Conservation (phyloP, 1,140 invertebrate species). For the silkworm (Bombyx mori) region ASM3026992v2 NC_085130.1:11586501-11587000, state of each 20-base stretch:
- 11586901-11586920: too few species aligned
- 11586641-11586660: conserved; percentile 1
- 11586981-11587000: too few species aligned
- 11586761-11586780: conserved; percentile 34
- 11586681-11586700: background rate
- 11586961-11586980: too few species aligned
- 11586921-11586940: too few species aligned
- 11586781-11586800: conserved; percentile 31
- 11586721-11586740: background rate
- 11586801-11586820: conserved; percentile 22
- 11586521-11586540: too few species aligned
- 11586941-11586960: too few species aligned
- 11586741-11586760: conserved; percentile 12
- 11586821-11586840: conserved; percentile 27
- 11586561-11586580: conserved; percentile 1
- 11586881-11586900: conserved; percentile 13
- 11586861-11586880: conserved; percentile 35
- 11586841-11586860: conserved; percentile 28
- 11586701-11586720: background rate
- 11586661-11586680: background rate
- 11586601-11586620: conserved; percentile 8
- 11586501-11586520: too few species aligned
- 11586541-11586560: too few species aligned
- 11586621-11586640: conserved; percentile 3
- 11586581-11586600: conserved; percentile 11